phyloP scores from a whole-genome alignment of 2,888 invertebrate species.

The Branchipolynoe longqiensis region DNA sequence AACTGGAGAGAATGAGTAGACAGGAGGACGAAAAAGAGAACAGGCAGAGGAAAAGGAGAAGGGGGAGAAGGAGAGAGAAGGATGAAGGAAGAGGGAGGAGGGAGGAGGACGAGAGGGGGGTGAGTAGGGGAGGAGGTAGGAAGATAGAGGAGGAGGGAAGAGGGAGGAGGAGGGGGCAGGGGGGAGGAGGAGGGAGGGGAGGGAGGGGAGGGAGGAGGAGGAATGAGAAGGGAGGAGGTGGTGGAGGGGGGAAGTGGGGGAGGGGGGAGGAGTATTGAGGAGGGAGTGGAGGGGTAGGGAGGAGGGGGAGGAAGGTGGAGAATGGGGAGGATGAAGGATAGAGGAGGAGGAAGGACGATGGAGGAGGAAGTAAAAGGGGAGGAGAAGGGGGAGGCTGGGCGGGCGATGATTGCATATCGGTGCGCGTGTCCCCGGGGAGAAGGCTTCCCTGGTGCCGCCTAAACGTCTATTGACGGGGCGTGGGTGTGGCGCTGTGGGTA shows the following conservation, averaged over 20 bases:
- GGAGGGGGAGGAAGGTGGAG: background rate
- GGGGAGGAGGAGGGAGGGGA: background rate
- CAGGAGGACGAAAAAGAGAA: too few relatives aligned
- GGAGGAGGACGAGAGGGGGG: too few relatives aligned
- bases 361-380: background rate
- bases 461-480: constrained; percentile 35
- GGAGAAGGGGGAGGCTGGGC: background rate
- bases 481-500: background rate
- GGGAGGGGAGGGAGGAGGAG: background rate
- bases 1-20: too few relatives aligned
- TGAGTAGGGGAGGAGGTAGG: too few relatives aligned
- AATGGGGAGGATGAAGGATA: background rate
- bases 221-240: too few relatives aligned
- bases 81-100: too few relatives aligned
- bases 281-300: background rate
- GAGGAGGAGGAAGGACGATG: background rate
- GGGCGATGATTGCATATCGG: constrained; percentile 28
- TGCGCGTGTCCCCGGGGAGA: constrained; percentile 7
- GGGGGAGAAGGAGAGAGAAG: too few relatives aligned
- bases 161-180: background rate
- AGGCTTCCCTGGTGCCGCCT: constrained; percentile 24
- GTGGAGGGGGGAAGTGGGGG: background rate
- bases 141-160: too few relatives aligned
- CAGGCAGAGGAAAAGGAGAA: too few relatives aligned
- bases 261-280: background rate